Conservation (phyloP, 2,888 invertebrate genomes). For the Agrypnus murinus region DNA sequence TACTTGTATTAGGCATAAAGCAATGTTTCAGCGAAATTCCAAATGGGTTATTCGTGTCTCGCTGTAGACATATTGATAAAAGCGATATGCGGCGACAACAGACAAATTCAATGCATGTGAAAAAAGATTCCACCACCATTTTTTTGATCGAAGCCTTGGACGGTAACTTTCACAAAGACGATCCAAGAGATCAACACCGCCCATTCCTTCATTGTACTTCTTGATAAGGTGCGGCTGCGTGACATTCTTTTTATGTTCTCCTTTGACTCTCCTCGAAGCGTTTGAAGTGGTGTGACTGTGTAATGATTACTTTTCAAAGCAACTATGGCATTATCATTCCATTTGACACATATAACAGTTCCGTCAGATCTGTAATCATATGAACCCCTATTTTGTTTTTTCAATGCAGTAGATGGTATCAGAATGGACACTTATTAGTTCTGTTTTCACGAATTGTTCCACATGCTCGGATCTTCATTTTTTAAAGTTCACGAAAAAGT, state of each 20-base stretch:
- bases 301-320: not conserved
- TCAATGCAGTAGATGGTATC: not conserved
- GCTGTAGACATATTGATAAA: not conserved
- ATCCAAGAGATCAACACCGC: not conserved
- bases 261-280: not conserved
- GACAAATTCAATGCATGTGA: not conserved
- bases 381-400: not conserved
- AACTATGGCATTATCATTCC: not conserved
- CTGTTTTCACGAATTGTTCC: not conserved
- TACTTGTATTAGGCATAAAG: conserved; percentile 1
- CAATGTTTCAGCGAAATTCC: not conserved
- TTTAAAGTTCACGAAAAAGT: not conserved
- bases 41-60: not conserved
- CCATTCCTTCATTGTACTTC: too few relatives aligned
- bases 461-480: not conserved
- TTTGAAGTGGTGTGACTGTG: not conserved
- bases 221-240: not conserved
- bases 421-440: not conserved
- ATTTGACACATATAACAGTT: not conserved
- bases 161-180: not conserved
- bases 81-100: not conserved
- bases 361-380: not conserved
- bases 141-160: not conserved
- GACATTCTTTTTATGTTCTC: not conserved
- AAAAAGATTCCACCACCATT: not conserved